Evolutionary conservation across 2,888 invertebrate genomes (phyloP).

Genomic region (Leptura quadrifasciata): DNA sequence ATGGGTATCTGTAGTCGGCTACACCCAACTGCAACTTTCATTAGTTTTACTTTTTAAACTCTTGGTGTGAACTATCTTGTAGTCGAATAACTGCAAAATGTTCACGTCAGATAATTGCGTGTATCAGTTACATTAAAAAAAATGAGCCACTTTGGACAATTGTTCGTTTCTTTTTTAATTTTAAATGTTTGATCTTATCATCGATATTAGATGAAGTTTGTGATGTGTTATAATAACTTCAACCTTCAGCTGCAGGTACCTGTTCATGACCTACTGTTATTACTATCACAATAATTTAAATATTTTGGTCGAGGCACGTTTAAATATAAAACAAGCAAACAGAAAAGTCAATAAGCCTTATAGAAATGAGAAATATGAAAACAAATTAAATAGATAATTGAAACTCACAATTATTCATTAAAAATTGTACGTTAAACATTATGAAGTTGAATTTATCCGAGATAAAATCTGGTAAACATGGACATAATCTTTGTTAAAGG

Average conservation of each 20-base stretch:
- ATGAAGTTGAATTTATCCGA: constrained; percentile 15
- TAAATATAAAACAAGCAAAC: not conserved
- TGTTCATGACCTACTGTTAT: constrained; percentile 29
- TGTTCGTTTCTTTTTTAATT: not conserved
- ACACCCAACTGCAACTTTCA: too few relatives aligned
- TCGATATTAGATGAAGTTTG: not conserved
- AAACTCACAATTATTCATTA: not conserved
- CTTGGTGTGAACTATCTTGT: too few relatives aligned
- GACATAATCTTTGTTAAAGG: constrained; percentile 45
- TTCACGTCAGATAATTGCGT: too few relatives aligned
- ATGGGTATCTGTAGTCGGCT: too few relatives aligned
- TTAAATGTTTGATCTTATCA: not conserved
- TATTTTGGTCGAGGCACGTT: constrained; percentile 12
- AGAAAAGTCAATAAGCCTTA: not conserved
- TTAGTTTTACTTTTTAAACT: too few relatives aligned
- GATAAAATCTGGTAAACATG: constrained; percentile 47
- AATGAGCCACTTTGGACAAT: not conserved
- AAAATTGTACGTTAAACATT: not conserved
- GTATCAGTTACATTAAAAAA: too few relatives aligned
- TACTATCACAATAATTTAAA: constrained; percentile 22
- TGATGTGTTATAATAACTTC: not conserved
- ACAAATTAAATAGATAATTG: not conserved
- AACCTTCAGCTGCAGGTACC: constrained; percentile 28
- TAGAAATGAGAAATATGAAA: not conserved
- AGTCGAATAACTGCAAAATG: too few relatives aligned